These are phyloP conservation scores for Macrosteles quadrilineatus DNA, from an alignment of 1,140 invertebrate genomes.

Conservation along the genomic window DNA sequence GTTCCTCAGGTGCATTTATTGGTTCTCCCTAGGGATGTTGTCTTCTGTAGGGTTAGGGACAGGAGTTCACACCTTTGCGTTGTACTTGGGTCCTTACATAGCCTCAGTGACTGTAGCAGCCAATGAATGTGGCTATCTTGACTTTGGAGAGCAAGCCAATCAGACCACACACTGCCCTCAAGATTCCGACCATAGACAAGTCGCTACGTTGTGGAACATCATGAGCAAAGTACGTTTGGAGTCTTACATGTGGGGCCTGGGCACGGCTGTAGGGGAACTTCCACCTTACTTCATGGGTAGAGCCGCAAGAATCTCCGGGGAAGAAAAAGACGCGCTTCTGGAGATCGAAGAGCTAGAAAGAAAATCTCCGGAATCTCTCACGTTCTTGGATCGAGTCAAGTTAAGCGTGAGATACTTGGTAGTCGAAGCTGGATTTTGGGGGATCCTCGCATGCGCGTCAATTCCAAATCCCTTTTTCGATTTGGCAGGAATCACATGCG, in stretches of 20 bases:
- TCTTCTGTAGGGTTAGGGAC: constrained; percentile 98
- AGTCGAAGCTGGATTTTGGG: constrained; percentile 93
- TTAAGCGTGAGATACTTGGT: constrained; percentile 89
- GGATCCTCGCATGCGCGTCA: constrained; percentile 96
- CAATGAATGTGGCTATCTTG: constrained; percentile 91
- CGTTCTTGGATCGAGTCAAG: constrained; percentile 76
- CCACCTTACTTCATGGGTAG: constrained; percentile 98
- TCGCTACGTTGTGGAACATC: constrained; percentile 78
- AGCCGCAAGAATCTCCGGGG: constrained; percentile 78
- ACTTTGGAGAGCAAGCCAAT: constrained; percentile 93
- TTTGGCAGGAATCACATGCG: constrained; percentile 98
- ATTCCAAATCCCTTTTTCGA: constrained; percentile 99
- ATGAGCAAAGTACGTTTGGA: constrained; percentile 92
- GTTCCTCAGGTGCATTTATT: constrained; percentile 76
- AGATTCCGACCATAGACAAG: constrained; percentile 57
- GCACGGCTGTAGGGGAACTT: constrained; percentile 95
- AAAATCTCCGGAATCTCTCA: constrained; percentile 56
- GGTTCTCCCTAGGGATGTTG: constrained; percentile 92
- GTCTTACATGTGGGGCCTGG: constrained; percentile 97
- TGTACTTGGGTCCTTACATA: constrained; percentile 93
- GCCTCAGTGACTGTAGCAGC: constrained; percentile 96
- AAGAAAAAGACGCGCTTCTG: constrained; percentile 64
- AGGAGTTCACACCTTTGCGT: constrained; percentile 96
- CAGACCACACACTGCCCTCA: constrained; percentile 82
- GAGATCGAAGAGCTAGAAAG: constrained; percentile 78